Base-by-base conservation (phyloP, 2,888 invertebrate genomes). In the Phaedon cochleariae region DNA sequence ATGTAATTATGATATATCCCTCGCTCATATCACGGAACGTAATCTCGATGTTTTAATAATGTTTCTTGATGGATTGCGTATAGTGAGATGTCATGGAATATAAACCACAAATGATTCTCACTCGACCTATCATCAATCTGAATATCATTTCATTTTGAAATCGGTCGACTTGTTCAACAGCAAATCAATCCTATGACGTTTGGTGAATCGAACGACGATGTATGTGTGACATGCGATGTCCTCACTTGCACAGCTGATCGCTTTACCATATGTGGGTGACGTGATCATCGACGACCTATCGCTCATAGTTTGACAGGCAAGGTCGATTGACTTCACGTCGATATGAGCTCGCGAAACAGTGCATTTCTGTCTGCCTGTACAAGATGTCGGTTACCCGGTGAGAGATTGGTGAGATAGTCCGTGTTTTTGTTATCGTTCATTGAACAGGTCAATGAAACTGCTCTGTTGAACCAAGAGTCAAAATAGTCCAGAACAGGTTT, bases 201-300 rank as follows among this genome's bases (percentile, higher is more conserved):
- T 9, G 6, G 6, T 34, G 31, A 34, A 34, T 34, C 31, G 31
- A 1, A 34, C 6, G 2, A 15, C 41, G 41, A 15, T 41, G 41
- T 41, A 10, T 41, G 4, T 41, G 10, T 12, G 6, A 41, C 41
- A 41, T 41, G 41, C 41, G 41, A 41, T 15, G 12, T 41, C 41
- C 41, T 52, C n/a, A n/a, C 15, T 45, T 45, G 41, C 26, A 52
- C 74, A 72, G 72, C 74, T 74, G 74, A 76, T 76, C 69, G 69
- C 68, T 74, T 76, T 75, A 74, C 72, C 76, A 76, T 74, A 71
- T 75, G 75, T 67, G 64, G 59, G 58, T 75, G 76, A 74, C 75
- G 76, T 76, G n/a, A n/a, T n/a, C 77, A 76, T 60, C 63, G 64
- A 37, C 41, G 51, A 62, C 68, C 61, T 29, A 73, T 75, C 73